Conservation (phyloP, 1,140 invertebrate species). For the Plodia interpunctella region DNA sequence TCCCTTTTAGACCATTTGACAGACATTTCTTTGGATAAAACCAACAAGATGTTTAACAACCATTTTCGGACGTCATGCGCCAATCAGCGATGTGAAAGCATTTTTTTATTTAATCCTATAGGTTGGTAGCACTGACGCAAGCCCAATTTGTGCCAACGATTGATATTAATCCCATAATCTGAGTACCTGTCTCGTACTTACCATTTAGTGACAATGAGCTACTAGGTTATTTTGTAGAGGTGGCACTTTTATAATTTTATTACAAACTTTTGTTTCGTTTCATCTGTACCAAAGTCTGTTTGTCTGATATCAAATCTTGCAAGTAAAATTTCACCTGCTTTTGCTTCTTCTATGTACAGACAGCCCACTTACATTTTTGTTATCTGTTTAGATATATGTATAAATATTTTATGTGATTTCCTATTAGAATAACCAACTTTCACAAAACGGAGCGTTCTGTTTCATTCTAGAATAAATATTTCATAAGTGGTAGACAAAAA, state of each 20-base stretch:
- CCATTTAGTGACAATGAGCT: constrained; percentile 20
- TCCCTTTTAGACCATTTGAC: not conserved
- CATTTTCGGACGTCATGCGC: constrained; percentile 12
- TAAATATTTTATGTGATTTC: too few species aligned
- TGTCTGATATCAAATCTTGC: too few species aligned
- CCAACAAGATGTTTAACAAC: constrained; percentile 3
- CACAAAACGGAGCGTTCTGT: too few species aligned
- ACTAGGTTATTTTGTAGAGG: not conserved
- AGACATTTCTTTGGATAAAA: not conserved
- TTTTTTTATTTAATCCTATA: constrained; percentile 28
- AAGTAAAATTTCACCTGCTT: too few species aligned
- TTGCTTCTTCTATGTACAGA: too few species aligned
- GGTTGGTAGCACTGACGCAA: constrained; percentile 46
- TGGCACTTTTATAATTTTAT: not conserved
- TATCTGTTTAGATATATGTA: too few species aligned
- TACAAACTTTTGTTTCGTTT: too few species aligned
- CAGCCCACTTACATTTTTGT: too few species aligned
- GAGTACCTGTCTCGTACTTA: constrained; percentile 35
- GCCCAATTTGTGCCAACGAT: constrained; percentile 55
- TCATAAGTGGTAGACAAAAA: not conserved
- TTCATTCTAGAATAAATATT: not conserved
- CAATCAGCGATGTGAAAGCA: constrained; percentile 34
- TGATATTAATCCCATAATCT: constrained; percentile 64
- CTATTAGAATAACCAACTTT: too few species aligned
- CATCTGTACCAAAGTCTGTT: too few species aligned